Percentiles rank a stretch among this genome's conserved stretches.
Conservation (phyloP, 2,797 vertebrate species). For the Pelochelys cantorii region DNA sequence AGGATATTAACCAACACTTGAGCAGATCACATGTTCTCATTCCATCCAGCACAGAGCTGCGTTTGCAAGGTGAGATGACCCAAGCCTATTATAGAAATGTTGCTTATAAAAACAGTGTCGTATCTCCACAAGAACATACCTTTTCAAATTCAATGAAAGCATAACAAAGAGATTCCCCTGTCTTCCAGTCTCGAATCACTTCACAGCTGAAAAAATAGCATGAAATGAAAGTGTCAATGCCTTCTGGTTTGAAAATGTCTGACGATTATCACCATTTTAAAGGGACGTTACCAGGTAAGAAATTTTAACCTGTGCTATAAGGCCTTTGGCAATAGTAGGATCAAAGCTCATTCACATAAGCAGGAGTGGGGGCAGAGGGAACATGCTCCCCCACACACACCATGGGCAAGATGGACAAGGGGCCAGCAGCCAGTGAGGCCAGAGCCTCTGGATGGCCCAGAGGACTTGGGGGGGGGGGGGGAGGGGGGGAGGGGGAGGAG, state of each 20-base stretch:
- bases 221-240: slow-evolving; percentile 13
- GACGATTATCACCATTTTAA: background rate
- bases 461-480: no score
- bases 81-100: background rate
- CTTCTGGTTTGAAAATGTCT: background rate
- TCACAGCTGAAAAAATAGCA: slow-evolving; percentile 88
- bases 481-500: rapidly evolving
- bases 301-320: background rate
- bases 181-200: slow-evolving; percentile 98
- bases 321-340: background rate
- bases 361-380: no score
- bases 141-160: slow-evolving; percentile 99
- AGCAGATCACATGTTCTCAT: background rate
- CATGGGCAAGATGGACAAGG: no score
- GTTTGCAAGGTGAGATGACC: background rate
- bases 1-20: background rate
- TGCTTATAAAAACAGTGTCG: slow-evolving; percentile 17
- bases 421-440: no score
- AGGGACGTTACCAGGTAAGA: background rate
- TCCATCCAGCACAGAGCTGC: background rate
- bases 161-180: slow-evolving; percentile 96
- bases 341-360: no score
- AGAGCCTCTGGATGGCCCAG: no score
- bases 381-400: no score
- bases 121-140: slow-evolving; percentile 78